These are phyloP conservation scores for Drosophila lutescens DNA, from an alignment of 2,888 invertebrate species.

Conservation along the genomic window DNA sequence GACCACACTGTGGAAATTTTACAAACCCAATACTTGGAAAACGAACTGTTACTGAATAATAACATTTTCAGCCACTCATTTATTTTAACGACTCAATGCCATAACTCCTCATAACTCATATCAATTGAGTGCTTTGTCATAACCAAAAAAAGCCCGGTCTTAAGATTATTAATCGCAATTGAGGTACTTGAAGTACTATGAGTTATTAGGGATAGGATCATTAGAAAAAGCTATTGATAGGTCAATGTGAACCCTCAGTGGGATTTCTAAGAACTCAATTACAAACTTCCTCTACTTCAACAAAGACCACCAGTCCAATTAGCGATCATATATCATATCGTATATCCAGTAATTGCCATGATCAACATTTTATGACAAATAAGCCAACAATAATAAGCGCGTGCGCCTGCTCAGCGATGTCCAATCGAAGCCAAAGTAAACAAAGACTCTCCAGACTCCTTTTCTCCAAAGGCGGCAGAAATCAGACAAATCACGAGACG, in stretches of 20 bases:
- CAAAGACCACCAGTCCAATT: constrained; percentile 50
- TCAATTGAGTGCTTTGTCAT: neutral
- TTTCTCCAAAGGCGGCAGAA: constrained; percentile 13
- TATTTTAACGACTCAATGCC: neutral
- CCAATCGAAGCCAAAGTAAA: constrained; percentile 24
- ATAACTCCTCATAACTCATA: neutral
- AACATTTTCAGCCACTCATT: neutral
- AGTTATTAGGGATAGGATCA: neutral
- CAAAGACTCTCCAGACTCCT: constrained; percentile 23
- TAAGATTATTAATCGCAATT: neutral
- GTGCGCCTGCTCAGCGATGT: constrained; percentile 46
- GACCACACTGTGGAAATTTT: constrained; percentile 3
- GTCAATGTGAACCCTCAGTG: constrained; percentile 1
- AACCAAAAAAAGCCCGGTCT: neutral
- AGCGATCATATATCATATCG: constrained; percentile 56
- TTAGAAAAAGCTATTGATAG: neutral
- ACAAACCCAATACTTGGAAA: constrained; percentile 1
- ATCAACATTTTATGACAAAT: constrained; percentile 45
- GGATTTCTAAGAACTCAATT: constrained; percentile 4
- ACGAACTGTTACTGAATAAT: neutral
- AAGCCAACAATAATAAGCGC: constrained; percentile 50
- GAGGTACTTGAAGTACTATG: neutral
- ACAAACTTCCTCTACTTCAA: neutral
- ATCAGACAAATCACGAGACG: constrained; percentile 39
- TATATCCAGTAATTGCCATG: constrained; percentile 38